Base-by-base conservation (phyloP, 2,113 vertebrate species). In the Cairina moschata region DNA sequence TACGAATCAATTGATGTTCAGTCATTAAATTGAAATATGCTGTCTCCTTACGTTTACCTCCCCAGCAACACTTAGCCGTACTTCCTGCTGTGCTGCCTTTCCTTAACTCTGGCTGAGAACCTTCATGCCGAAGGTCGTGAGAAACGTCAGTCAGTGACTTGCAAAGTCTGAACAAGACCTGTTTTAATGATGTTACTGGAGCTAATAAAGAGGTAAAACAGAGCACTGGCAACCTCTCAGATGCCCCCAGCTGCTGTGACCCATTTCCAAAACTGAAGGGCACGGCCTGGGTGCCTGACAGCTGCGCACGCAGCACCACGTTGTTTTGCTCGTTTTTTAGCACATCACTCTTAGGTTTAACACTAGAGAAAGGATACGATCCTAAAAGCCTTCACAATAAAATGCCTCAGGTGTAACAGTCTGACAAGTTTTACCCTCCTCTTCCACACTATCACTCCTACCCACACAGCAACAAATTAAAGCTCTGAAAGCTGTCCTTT, bases 241-340 rank as follows among this genome's bases (percentile, higher is more conserved):
- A 28, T 21, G 40, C 16, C 12, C 5, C 18, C 48, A 63, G 67
- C 38, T 23, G 31, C 46, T 36, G 15, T 31, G 13, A 72, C 36
- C 13, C 54, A 31, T n/a, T 66, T 17, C 6, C 29, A 48, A 44
- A 74, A 92, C 56, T 1, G 18, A 21, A 34, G 40, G 75, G 32
- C 28, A 44, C 1, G 1, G 52, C 12, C 40, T 55, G 48, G 2
- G 14, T 44, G 68, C 36, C 32, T 18, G 54, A 50, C n/a, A 54
- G 2, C 6, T 38, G 34, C 20, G 58, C 2, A 7, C 10, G 9
- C 1, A 13, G 15, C 11, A 38, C 66, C 0, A 2, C 0, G 14
- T 5, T 93, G 44, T 34, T 78, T 42, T 34, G 42, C 16, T 11
- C 7, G 6, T 18, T 48, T 48, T 66, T 60, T 34, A 65, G 34